These are phyloP conservation scores for Brachypodius melanocephalos DNA, from an alignment of 2,113 vertebrate species.

Conservation along the genomic window DNA sequence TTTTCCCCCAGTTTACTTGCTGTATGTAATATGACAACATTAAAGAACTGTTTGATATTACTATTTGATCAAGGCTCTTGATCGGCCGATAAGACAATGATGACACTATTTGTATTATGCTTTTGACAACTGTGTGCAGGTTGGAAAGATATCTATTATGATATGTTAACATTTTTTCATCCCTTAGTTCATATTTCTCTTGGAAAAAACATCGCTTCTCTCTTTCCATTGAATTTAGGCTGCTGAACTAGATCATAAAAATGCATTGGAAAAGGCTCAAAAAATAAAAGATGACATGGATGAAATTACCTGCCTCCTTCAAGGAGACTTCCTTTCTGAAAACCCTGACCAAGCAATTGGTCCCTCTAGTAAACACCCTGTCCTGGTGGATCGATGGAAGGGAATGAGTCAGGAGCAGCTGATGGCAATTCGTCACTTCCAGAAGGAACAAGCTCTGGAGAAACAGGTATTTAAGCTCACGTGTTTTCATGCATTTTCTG, in stretches of 20 bases:
- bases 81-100: neutral
- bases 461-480: slow-evolving; percentile 67
- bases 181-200: neutral
- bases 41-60: neutral
- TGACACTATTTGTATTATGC: neutral
- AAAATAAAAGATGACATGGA: slow-evolving; percentile 68
- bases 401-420: slow-evolving; percentile 75
- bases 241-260: slow-evolving; percentile 68
- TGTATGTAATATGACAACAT: neutral
- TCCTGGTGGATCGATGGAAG: slow-evolving; percentile 74
- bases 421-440: slow-evolving; percentile 65
- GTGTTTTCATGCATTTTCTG: neutral
- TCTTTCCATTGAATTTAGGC: slow-evolving; percentile 53
- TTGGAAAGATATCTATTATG: neutral
- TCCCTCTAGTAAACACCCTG: slow-evolving; percentile 59
- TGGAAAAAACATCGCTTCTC: neutral
- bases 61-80: too few relatives aligned
- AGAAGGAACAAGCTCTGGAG: slow-evolving; percentile 82
- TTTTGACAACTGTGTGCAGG: neutral
- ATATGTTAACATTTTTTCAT: neutral
- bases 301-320: slow-evolving; percentile 73
- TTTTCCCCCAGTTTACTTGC: neutral
- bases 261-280: slow-evolving; percentile 32
- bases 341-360: slow-evolving; percentile 62
- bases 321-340: slow-evolving; percentile 68